Percentiles rank a stretch among this genome's conserved stretches.
phyloP scores from a whole-genome alignment of 2,888 invertebrate genomes.

The Gandaritis pyraliata region DNA sequence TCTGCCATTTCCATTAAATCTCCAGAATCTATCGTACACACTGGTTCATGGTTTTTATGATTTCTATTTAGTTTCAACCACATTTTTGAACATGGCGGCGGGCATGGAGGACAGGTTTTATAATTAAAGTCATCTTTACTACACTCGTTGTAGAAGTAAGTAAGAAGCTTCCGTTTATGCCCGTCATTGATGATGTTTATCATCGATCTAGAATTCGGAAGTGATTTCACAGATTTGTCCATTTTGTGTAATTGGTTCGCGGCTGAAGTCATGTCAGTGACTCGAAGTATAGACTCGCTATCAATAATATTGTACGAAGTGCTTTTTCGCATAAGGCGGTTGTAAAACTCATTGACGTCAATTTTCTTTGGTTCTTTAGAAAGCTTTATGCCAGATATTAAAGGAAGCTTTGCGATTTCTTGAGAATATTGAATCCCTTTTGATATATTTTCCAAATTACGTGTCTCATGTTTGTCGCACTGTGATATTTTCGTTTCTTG shows the following conservation, averaged over 20 bases:
- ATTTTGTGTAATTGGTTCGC: slow-evolving; percentile 43
- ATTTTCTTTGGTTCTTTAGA: slow-evolving; percentile 55
- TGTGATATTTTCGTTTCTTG: slow-evolving; percentile 37
- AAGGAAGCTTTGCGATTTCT: slow-evolving; percentile 44
- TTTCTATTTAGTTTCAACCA: slow-evolving; percentile 6
- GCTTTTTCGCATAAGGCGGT: slow-evolving; percentile 57
- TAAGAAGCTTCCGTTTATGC: slow-evolving; percentile 47
- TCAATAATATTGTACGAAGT: slow-evolving; percentile 71
- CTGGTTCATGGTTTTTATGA: not conserved
- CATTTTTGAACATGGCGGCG: not conserved
- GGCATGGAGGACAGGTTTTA: not conserved
- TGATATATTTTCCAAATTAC: slow-evolving; percentile 44
- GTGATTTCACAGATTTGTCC: slow-evolving; percentile 44
- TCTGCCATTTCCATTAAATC: not conserved
- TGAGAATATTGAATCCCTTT: slow-evolving; percentile 59
- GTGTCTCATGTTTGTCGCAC: slow-evolving; percentile 22
- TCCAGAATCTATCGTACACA: slow-evolving; percentile 1
- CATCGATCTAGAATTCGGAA: slow-evolving; percentile 56
- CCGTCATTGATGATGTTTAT: slow-evolving; percentile 49
- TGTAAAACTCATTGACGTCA: slow-evolving; percentile 47
- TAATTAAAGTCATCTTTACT: slow-evolving; percentile 14
- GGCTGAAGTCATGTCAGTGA: slow-evolving; percentile 72
- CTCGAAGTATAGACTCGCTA: slow-evolving; percentile 70
- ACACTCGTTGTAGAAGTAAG: slow-evolving; percentile 56
- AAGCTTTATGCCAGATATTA: slow-evolving; percentile 54